Percentiles rank a stretch among this genome's conserved stretches.
These are phyloP conservation scores for Leptopilina drosophilae DNA, from an alignment of 2,888 invertebrate species.

Conservation along the genomic window DNA sequence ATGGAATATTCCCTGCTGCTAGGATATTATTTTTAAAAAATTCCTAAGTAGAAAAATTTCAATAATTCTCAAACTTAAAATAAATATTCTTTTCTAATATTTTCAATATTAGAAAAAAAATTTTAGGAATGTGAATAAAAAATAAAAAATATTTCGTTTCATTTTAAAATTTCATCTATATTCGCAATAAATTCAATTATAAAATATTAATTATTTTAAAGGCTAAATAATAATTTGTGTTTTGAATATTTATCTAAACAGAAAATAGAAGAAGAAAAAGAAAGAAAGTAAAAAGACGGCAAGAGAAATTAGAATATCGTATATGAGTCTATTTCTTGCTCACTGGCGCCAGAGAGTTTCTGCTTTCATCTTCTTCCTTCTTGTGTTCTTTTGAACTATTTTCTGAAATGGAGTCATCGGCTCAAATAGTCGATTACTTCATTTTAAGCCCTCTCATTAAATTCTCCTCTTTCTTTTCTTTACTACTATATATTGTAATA, in stretches of 20 bases:
- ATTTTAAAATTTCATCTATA: too few relatives aligned
- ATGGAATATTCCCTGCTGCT: too few relatives aligned
- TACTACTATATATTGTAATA: neutral
- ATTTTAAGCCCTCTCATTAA: neutral
- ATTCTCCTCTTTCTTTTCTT: neutral
- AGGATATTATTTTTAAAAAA: too few relatives aligned
- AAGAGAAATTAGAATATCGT: conserved; percentile 49
- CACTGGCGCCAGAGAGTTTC: conserved; percentile 58
- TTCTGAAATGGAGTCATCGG: conserved; percentile 27
- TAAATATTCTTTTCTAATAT: too few relatives aligned
- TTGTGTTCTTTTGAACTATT: conserved; percentile 40
- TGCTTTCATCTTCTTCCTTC: conserved; percentile 45
- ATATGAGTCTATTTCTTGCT: conserved; percentile 69
- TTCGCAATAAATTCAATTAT: too few relatives aligned
- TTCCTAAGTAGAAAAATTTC: too few relatives aligned
- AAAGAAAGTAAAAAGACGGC: conserved; percentile 46
- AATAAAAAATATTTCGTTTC: too few relatives aligned
- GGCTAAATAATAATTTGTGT: too few relatives aligned
- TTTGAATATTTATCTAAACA: conserved; percentile 10
- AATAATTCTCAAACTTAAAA: too few relatives aligned
- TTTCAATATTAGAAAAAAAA: too few relatives aligned
- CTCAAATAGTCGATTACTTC: conserved; percentile 14
- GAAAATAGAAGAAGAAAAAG: conserved; percentile 20
- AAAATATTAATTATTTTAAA: too few relatives aligned
- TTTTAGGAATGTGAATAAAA: too few relatives aligned